Percentiles rank a stretch among this genome's conserved stretches.
Conservation (phyloP, 2,797 vertebrate genomes). For the Botia kubotai region DNA sequence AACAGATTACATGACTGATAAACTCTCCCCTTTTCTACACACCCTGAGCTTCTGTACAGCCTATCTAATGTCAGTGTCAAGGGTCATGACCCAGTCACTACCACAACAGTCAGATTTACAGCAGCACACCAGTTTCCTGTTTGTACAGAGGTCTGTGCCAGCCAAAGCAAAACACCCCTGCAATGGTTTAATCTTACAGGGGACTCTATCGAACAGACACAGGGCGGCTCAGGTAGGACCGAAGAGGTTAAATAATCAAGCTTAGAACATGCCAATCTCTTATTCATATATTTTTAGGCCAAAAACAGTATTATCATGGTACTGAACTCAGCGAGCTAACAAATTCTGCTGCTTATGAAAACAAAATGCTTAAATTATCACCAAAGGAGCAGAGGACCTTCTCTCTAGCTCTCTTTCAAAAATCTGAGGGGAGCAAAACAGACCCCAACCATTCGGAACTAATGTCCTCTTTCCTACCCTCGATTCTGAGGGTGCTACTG, state of each 20-base stretch:
- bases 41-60: no score
- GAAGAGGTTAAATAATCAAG: no score
- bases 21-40: conserved; percentile 1
- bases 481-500: no score
- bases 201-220: conserved; percentile 7
- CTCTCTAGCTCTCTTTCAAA: no score
- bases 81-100: conserved; percentile 51
- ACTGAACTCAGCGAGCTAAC: conserved; percentile 7
- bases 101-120: conserved; percentile 57
- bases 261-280: background rate
- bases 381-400: no score
- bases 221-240: conserved; percentile 5
- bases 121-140: conserved; percentile 62
- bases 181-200: conserved; percentile 55
- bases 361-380: no score
- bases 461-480: no score
- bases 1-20: conserved; percentile 27
- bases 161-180: conserved; percentile 56
- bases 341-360: background rate
- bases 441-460: no score
- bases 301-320: conserved; percentile 33
- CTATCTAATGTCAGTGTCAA: conserved; percentile 42
- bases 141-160: conserved; percentile 54
- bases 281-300: background rate
- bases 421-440: no score